Conservation (phyloP, 2,888 invertebrate genomes). For the Ethmia dodecea region DNA sequence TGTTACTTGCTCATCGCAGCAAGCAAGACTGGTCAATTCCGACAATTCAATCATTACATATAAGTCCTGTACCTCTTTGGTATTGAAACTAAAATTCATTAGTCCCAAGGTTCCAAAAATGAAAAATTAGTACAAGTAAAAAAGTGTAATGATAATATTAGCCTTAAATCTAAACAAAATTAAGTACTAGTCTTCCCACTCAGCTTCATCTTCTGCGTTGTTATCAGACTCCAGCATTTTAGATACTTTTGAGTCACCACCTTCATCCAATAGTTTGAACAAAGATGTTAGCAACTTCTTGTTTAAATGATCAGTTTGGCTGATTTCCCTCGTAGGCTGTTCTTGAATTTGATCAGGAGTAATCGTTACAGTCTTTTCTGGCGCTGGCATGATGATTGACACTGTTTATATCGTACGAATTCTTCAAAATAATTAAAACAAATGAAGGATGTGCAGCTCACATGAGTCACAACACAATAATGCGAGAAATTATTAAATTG, state of each 20-base stretch:
- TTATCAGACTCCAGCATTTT: constrained; percentile 54
- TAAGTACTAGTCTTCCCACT: constrained; percentile 46
- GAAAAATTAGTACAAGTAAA: too few relatives aligned
- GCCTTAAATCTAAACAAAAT: constrained; percentile 12
- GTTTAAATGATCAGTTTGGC: constrained; percentile 82
- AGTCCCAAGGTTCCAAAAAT: too few relatives aligned
- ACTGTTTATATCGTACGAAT: constrained; percentile 9
- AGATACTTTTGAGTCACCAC: constrained; percentile 41
- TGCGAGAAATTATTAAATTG: too few relatives aligned
- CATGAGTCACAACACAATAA: constrained; percentile 12
- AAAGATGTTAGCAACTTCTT: constrained; percentile 81
- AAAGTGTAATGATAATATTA: too few relatives aligned
- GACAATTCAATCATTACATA: too few relatives aligned
- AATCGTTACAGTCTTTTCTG: constrained; percentile 36
- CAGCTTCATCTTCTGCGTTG: constrained; percentile 45
- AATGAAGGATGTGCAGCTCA: constrained; percentile 10
- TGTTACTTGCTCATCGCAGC: too few relatives aligned
- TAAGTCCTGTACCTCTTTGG: too few relatives aligned
- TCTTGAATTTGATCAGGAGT: constrained; percentile 38
- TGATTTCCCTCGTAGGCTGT: constrained; percentile 65
- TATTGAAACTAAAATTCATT: too few relatives aligned
- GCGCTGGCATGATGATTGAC: constrained; percentile 70
- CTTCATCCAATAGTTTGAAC: constrained; percentile 77
- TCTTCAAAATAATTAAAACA: constrained; percentile 23
- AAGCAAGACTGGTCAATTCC: too few relatives aligned